These are phyloP conservation scores for Megaceryle maxima DNA, from an alignment of 2,113 vertebrate species.

Conservation along the genomic window DNA sequence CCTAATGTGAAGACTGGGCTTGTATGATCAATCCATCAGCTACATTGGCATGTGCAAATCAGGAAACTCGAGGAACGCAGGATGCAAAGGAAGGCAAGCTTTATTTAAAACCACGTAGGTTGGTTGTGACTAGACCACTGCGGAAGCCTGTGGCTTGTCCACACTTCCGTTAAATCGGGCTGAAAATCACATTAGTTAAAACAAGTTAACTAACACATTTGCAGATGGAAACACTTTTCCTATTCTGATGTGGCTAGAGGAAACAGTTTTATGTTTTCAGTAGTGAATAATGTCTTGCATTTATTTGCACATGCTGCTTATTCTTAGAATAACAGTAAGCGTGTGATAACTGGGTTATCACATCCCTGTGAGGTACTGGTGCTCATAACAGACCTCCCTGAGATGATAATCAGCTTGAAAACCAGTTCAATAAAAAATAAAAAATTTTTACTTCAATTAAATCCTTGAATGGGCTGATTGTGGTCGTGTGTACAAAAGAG, in stretches of 20 bases:
- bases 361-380: neutral
- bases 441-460: neutral
- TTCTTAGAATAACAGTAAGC: neutral
- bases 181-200: constrained; percentile 25
- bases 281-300: neutral
- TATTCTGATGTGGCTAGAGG: neutral
- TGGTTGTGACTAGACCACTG: neutral
- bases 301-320: neutral
- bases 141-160: neutral
- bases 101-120: neutral
- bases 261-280: neutral
- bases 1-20: neutral
- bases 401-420: neutral
- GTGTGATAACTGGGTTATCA: neutral
- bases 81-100: neutral
- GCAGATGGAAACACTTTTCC: neutral
- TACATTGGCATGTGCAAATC: neutral
- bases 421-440: neutral
- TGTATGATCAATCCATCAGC: neutral
- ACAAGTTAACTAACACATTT: neutral
- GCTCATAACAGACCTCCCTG: neutral
- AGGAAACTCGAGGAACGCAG: neutral
- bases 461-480: neutral
- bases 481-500: neutral
- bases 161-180: neutral